Percentiles rank a stretch among this genome's conserved stretches.
These are phyloP conservation scores for Notothenia coriiceps DNA, from an alignment of 2,113 vertebrate genomes.

Conservation along the genomic window DNA sequence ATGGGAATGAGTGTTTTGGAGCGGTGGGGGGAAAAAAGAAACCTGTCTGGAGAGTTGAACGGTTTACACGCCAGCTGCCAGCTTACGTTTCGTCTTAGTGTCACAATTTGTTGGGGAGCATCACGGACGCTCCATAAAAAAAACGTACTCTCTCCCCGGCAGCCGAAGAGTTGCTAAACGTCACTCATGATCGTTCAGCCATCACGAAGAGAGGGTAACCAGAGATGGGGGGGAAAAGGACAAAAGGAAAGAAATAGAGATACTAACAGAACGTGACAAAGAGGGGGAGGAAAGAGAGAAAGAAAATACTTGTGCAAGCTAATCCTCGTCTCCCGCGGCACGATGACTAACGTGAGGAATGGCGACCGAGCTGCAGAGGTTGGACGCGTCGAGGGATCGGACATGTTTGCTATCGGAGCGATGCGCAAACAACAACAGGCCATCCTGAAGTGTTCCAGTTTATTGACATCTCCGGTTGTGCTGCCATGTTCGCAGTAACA, in stretches of 20 bases:
- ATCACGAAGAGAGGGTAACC: slow-evolving; percentile 36
- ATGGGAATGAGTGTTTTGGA: slow-evolving; percentile 30
- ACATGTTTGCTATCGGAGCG: slow-evolving; percentile 28
- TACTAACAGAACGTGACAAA: slow-evolving; percentile 29
- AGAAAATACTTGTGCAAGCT: slow-evolving; percentile 45
- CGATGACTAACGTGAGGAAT: slow-evolving; percentile 40
- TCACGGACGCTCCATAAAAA: slow-evolving; percentile 42
- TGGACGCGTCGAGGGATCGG: slow-evolving; percentile 29
- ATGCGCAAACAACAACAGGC: slow-evolving; percentile 27
- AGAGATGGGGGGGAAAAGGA: slow-evolving; percentile 7
- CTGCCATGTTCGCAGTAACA: slow-evolving; percentile 8
- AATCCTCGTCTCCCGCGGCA: slow-evolving; percentile 55
- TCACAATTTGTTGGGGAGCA: slow-evolving; percentile 65
- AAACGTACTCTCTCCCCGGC: slow-evolving; percentile 28
- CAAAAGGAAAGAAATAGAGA: slow-evolving; percentile 17
- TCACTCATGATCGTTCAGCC: slow-evolving; percentile 64
- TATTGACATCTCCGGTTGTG: slow-evolving; percentile 21
- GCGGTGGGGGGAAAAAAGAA: slow-evolving; percentile 8
- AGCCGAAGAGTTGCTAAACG: slow-evolving; percentile 50
- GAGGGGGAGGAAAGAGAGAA: slow-evolving; percentile 5
- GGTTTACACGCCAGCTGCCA: slow-evolving; percentile 69
- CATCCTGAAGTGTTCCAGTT: slow-evolving; percentile 13
- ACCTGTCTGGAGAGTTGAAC: slow-evolving; percentile 55
- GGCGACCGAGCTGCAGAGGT: slow-evolving; percentile 38
- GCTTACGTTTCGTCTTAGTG: slow-evolving; percentile 68